Base-by-base conservation (phyloP, 1,140 invertebrate species). In the Drosophila fuyamai region DNA sequence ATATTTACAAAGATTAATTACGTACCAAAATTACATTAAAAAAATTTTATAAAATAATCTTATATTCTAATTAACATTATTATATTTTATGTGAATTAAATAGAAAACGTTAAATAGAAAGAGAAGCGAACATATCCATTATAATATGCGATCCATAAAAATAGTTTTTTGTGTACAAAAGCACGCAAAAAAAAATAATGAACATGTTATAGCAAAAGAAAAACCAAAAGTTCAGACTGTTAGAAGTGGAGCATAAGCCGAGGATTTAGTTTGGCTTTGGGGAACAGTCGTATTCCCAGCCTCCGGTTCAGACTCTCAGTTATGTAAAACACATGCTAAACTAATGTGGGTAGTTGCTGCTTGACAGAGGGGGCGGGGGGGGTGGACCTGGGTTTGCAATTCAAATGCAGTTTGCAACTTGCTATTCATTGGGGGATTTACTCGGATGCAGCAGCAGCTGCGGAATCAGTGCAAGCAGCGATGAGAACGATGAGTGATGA, bases 261-360 rank as follows among this genome's bases (percentile, higher is more conserved):
- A 68, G 74, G 73, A 77, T 76, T 77, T 54, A 65, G 74, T 59
- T 53, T 72, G 60, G 55, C 68, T 65, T 75, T 66, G 53, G 72
- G 72, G 61, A 75, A 38, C 55, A 63, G 70, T 41, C 63, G 14
- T 41, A 50, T 23, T 62, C 57, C 27, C 41, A 36, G 48, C 59
- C 41, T 43, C 70, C 50, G 36, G 32, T 48, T 47, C 43, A 35
- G 23, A 59, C 41, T 58, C 73, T 66, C 60, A 54, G 72, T 67
- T 76, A 76, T 76, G 72, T 59, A 67, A 76, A 76, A 57, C 72
- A 76, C 58, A 76, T 76, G 73, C 61, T 76, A 57, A 76, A 76
- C 73, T 76, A 76, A 76, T 76, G 61, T 67, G 72, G 61, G 54
- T 66, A 48, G 55, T 36, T 41, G 27, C 65, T 41, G 27, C 67